A percentile compares a stretch with the other conserved stretches of the same genome.
Evolutionary conservation across 2,797 vertebrate species (phyloP).

Genomic region (Mionectes olivaceus): DNA sequence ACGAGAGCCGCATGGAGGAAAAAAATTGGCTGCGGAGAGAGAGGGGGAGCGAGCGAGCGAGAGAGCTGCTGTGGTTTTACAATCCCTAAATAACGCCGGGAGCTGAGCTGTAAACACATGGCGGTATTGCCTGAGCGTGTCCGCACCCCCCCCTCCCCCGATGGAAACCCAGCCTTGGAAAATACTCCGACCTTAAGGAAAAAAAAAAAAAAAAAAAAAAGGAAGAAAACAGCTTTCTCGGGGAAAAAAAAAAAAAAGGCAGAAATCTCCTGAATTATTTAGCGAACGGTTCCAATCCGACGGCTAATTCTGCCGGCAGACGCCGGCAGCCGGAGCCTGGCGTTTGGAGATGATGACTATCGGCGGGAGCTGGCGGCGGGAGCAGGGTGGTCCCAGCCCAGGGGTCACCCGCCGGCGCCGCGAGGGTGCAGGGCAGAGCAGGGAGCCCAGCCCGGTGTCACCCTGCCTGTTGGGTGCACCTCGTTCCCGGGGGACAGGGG

Average conservation of each 20-base stretch:
- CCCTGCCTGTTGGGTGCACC: neutral
- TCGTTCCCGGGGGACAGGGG: neutral
- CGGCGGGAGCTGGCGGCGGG: neutral
- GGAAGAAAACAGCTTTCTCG: neutral
- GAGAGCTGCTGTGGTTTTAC: slow-evolving; percentile 66
- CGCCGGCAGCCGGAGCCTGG: slow-evolving; percentile 7
- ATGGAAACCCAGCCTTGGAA: slow-evolving; percentile 4
- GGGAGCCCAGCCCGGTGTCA: neutral
- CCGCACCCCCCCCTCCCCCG: neutral
- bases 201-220: neutral
- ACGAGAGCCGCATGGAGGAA: slow-evolving; percentile 50
- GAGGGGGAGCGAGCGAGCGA: slow-evolving; percentile 4
- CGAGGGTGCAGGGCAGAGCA: neutral
- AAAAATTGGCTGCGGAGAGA: slow-evolving; percentile 52
- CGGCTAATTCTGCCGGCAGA: slow-evolving; percentile 42
- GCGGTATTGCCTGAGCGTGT: neutral
- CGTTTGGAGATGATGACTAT: neutral
- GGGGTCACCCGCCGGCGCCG: neutral
- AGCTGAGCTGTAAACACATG: slow-evolving; percentile 62
- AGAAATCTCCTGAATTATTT: slow-evolving; percentile 66
- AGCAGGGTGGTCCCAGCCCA: neutral
- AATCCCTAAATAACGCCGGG: slow-evolving; percentile 55
- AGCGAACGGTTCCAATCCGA: slow-evolving; percentile 38
- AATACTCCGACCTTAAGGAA: slow-evolving; percentile 15
- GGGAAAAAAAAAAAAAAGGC: neutral